Evolutionary conservation across 1,140 invertebrate genomes (phyloP).

Genomic region (Ladona fulva): DNA sequence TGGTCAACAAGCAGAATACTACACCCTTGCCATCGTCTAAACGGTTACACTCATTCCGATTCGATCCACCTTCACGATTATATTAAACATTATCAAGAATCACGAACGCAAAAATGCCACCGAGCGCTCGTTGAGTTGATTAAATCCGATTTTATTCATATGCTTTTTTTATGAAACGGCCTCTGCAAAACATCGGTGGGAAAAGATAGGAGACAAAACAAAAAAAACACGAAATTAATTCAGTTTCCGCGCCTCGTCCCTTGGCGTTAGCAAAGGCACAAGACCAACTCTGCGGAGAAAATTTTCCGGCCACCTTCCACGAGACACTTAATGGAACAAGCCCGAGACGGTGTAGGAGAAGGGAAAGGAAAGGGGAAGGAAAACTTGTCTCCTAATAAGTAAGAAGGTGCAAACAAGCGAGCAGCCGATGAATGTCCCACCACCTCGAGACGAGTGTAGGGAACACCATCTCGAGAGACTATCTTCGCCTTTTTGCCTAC

Average conservation of each 20-base stretch:
- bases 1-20: too few species aligned
- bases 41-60: too few species aligned
- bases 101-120: too few species aligned
- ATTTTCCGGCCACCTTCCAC: neutral
- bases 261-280: neutral
- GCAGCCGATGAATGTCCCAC: constrained; percentile 6
- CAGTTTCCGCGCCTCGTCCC: neutral
- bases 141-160: too few species aligned
- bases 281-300: neutral
- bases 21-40: too few species aligned
- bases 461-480: neutral
- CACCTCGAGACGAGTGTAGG: neutral
- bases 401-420: constrained; percentile 4
- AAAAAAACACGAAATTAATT: neutral
- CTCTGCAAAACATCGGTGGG: too few species aligned
- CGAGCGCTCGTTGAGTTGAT: too few species aligned
- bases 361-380: too few species aligned
- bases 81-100: too few species aligned
- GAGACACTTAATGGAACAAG: neutral
- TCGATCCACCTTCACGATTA: too few species aligned
- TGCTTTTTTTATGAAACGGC: too few species aligned
- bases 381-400: constrained; percentile 7
- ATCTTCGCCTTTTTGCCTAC: neutral
- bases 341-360: neutral
- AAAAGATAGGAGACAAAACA: neutral